Evolutionary conservation across 1,140 invertebrate genomes (phyloP).

Genomic region (Panulirus ornatus): DNA sequence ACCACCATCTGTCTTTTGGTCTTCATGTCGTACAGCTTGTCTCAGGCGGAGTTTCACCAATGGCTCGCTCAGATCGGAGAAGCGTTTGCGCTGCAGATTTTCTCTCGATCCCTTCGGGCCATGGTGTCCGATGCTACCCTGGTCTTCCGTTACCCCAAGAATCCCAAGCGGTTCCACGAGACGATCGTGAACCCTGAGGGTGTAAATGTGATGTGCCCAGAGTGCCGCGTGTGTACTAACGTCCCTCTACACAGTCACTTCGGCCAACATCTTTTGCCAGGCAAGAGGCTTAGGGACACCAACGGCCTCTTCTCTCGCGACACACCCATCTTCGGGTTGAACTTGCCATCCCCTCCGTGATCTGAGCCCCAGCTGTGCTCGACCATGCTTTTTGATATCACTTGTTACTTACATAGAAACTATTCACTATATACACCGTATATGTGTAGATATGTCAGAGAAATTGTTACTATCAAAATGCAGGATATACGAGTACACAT

Average conservation of each 20-base stretch:
- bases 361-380: too few species aligned
- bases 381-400: too few species aligned
- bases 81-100: conserved; percentile 19
- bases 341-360: too few species aligned
- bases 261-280: neutral
- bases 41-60: neutral
- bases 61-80: conserved; percentile 8
- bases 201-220: neutral
- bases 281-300: too few species aligned
- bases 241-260: neutral
- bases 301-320: too few species aligned
- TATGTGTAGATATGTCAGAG: too few species aligned
- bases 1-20: neutral
- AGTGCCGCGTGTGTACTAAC: neutral
- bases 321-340: too few species aligned
- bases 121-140: neutral
- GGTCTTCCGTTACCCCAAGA: neutral
- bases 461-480: too few species aligned
- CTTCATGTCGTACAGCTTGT: conserved; percentile 3
- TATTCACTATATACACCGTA: too few species aligned
- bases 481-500: too few species aligned
- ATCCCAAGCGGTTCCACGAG: neutral
- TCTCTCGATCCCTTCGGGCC: neutral
- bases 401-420: too few species aligned
- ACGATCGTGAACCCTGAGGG: conserved; percentile 24